These are phyloP conservation scores for Hyla sarda DNA, from an alignment of 2,113 vertebrate species.

Conservation along the genomic window DNA sequence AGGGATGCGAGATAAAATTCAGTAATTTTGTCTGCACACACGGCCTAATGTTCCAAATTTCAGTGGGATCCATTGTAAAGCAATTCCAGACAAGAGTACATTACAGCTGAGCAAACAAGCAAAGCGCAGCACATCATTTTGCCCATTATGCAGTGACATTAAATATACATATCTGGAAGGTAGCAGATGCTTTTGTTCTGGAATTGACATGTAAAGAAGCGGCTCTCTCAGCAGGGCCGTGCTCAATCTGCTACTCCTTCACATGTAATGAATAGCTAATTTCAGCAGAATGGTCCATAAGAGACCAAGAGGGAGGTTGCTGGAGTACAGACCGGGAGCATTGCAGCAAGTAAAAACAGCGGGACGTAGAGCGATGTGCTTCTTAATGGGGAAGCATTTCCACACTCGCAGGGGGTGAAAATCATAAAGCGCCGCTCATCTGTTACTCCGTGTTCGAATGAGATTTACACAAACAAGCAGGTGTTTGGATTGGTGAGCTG, in stretches of 20 bases:
- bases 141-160: slow-evolving; percentile 65
- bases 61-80: slow-evolving; percentile 63
- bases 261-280: slow-evolving; percentile 78
- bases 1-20: background rate
- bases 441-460: slow-evolving; percentile 66
- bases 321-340: slow-evolving; percentile 44
- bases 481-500: slow-evolving; percentile 6
- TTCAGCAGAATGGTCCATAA: slow-evolving; percentile 67
- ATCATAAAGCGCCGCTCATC: slow-evolving; percentile 64
- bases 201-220: slow-evolving; percentile 71
- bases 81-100: slow-evolving; percentile 60
- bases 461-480: slow-evolving; percentile 60
- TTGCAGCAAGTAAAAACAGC: slow-evolving; percentile 64
- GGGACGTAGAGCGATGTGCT: slow-evolving; percentile 66
- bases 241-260: slow-evolving; percentile 67
- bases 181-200: slow-evolving; percentile 72
- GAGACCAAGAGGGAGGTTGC: slow-evolving; percentile 61
- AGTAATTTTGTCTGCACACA: slow-evolving; percentile 27
- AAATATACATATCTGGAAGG: slow-evolving; percentile 72
- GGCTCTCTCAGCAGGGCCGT: slow-evolving; percentile 69
- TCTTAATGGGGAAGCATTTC: slow-evolving; percentile 69
- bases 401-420: slow-evolving; percentile 66
- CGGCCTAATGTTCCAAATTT: slow-evolving; percentile 54
- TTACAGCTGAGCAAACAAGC: slow-evolving; percentile 71
- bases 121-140: slow-evolving; percentile 68